Evolutionary conservation across 2,113 vertebrate species (phyloP).

Genomic region (Pollimyrus isidori): DNA sequence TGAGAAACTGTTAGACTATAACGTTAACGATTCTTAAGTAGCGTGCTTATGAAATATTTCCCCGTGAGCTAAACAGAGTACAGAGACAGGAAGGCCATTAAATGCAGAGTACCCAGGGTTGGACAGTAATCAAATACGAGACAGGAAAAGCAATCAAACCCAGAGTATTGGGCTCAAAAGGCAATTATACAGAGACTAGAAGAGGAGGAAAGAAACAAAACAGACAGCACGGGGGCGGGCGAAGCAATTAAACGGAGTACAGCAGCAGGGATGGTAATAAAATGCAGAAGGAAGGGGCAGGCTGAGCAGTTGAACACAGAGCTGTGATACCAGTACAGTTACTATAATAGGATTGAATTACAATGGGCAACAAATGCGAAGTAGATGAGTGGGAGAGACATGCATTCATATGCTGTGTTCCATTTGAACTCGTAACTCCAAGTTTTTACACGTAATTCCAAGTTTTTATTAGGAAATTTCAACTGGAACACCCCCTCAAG

Average conservation of each 20-base stretch:
- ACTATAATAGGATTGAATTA: not conserved
- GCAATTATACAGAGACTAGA: not conserved
- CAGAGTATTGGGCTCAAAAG: not conserved
- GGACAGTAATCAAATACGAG: not conserved
- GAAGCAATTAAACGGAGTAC: not conserved
- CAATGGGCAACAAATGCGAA: not conserved
- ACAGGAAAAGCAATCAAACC: not conserved
- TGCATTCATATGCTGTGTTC: not conserved
- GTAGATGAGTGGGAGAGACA: not conserved
- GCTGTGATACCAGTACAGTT: not conserved
- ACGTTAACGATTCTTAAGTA: not conserved
- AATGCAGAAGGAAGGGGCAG: not conserved
- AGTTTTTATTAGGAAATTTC: too few species aligned
- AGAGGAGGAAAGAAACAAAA: not conserved
- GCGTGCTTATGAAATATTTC: not conserved
- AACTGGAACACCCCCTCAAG: too few species aligned
- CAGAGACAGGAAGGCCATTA: not conserved
- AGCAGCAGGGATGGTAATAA: not conserved
- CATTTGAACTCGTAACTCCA: too few species aligned
- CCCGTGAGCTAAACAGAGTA: not conserved
- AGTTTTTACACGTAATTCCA: too few species aligned
- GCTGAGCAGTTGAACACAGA: not conserved
- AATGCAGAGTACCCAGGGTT: not conserved
- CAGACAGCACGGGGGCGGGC: not conserved
- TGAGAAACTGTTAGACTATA: not conserved